Evolutionary conservation across 2,113 vertebrate genomes (phyloP), one percentile per base, ranked within the genome.

Genomic region (Odocoileus hemionus): DNA sequence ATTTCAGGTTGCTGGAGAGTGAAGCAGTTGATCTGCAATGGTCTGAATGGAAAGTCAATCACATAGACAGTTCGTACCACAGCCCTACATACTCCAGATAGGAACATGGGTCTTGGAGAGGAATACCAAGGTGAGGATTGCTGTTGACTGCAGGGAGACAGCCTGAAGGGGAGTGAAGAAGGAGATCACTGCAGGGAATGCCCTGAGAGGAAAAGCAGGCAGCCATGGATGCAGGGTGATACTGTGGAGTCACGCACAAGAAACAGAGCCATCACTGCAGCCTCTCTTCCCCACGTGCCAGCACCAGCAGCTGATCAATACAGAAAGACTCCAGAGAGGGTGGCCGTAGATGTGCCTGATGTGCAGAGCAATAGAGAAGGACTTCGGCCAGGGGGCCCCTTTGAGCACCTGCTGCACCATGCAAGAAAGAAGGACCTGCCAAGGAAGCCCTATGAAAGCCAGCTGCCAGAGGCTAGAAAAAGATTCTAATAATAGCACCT

Each of bases 291-390:
- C n/a, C 64, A 11, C 17, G 11, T 9, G 19, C 9, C n/a, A 36
- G n/a, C 64, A 70, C 64, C 64, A 70, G 17, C 64, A 70, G 64
- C 64, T 36, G n/a, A 36, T 70, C n/a, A 70, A 21, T 36, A 70
- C 7, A 67, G 33, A n/a, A 70, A 70, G 17, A 70, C 64, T 70
- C n/a, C 64, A 70, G 17, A 36, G 64, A 36, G 17, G 64, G 9
- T 36, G n/a, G 64, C n/a, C n/a, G n/a, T 70, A n/a, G n/a, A n/a
- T 1, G 0, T 6, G 64, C 17, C 64, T 36, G 64, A 70, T 36
- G n/a, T 21, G 64, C 64, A 36, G 64, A 36, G 9, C 64, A 21
- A 5, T 36, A 36, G n/a, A 36, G n/a, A 70, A 70, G 17, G 64
- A 70, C 17, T 70, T 70, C 0, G 0, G n/a, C 64, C 64, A 36